These are phyloP conservation scores for Ormyrus pomaceus DNA, from an alignment of 2,888 invertebrate species.

Conservation along the genomic window DNA sequence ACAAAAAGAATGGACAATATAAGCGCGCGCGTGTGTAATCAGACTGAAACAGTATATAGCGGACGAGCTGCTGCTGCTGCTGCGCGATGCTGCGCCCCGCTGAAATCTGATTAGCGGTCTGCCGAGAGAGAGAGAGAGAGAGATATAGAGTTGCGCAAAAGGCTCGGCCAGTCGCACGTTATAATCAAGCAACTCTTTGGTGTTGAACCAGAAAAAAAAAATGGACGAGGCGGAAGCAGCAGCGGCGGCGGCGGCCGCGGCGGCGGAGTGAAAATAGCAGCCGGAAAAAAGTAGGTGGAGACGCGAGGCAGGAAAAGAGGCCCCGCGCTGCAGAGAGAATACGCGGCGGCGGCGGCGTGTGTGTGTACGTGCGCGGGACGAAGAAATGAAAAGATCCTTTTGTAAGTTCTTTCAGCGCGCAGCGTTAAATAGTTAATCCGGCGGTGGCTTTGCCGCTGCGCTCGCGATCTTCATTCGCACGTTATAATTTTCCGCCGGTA, in stretches of 20 bases:
- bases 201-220: not conserved
- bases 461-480: conserved; percentile 16
- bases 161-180: conserved; percentile 2
- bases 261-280: no score
- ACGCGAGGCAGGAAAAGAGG: no score
- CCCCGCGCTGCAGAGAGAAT: no score
- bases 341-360: no score
- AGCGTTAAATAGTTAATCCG: conserved; percentile 52
- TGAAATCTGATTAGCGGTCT: conserved; percentile 48
- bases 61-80: not conserved
- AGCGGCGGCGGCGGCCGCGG: no score
- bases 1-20: not conserved
- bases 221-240: not conserved
- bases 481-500: conserved; percentile 42
- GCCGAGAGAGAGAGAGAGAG: not conserved
- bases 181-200: conserved; percentile 45
- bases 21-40: conserved; percentile 31
- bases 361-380: not conserved
- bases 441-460: conserved; percentile 11
- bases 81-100: not conserved
- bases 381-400: conserved; percentile 53
- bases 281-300: no score
- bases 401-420: conserved; percentile 42
- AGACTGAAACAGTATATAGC: conserved; percentile 19
- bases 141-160: not conserved